phyloP scores from a whole-genome alignment of 2,113 vertebrate genomes.

The Corythornis vintsioides region DNA sequence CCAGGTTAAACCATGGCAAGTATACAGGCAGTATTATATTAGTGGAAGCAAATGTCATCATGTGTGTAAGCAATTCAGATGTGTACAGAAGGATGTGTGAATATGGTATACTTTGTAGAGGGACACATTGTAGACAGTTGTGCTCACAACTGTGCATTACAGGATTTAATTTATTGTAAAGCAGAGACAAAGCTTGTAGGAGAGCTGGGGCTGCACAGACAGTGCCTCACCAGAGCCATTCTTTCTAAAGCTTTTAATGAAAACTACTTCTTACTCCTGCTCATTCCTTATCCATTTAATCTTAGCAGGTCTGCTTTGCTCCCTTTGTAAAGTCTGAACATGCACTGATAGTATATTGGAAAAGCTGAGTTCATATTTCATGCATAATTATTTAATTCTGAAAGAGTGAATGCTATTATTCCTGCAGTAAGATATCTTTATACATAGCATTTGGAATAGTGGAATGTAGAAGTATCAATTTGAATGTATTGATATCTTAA shows the following conservation, averaged over 20 bases:
- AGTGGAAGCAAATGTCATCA: neutral
- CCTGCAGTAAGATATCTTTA: neutral
- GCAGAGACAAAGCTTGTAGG: fast-evolving
- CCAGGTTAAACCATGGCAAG: neutral
- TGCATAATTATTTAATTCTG: neutral
- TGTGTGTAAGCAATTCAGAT: neutral
- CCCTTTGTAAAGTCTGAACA: neutral
- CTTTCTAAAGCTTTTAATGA: neutral
- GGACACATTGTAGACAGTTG: neutral
- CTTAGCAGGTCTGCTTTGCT: neutral
- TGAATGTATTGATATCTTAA: neutral
- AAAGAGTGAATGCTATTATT: neutral
- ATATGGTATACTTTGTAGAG: neutral
- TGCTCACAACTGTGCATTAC: neutral
- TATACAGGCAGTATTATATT: neutral
- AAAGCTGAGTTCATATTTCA: neutral
- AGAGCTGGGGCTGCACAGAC: neutral
- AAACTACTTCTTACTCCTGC: neutral
- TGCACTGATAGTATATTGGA: neutral
- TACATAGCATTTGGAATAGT: neutral
- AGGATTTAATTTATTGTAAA: neutral
- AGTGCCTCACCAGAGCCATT: neutral
- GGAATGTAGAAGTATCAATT: neutral
- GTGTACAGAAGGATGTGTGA: neutral
- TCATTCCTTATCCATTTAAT: neutral